Evolutionary conservation across 92 coral and sea anemone genomes (phyloP), one percentile per base, ranked within the genome.

Genomic region (Blastomussa wellsi): DNA sequence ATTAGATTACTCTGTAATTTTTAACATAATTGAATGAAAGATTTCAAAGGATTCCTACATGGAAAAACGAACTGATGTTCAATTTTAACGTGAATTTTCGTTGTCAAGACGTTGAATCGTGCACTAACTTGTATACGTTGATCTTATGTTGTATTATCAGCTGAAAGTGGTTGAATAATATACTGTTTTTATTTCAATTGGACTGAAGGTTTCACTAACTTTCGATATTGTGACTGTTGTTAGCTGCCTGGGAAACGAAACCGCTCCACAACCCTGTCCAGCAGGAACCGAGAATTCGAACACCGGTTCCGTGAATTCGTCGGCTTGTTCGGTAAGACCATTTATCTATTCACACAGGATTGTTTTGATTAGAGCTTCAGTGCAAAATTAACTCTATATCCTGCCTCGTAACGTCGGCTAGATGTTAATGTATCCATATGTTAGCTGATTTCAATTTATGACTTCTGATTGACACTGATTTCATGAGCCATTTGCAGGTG

Each of bases 221-320:
- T 19, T 19, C 48, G 24, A 74, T 83, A 74, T 83, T 74, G 19
- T 62, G 44, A 36, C 33, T 74, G 49, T 31, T 65, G 35, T 59
- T 74, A 97, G 99, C 78, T 97, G 99, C 84, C 90, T 82, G 53
- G 99, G 98, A 38, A 90, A 90, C 47, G 90, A 88, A 22, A 91
- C 91, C 35, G 92, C 99, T 1, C 93, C 98, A 0, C 76, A 88
- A 0, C 95, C 94, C 24, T 97, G 99, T 73, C 89, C 90, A 16
- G 88, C 86, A 20, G 95, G 95, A 55, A 92, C 98, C 31, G 92
- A 88, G 48, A 88, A 94, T 80, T 55, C 92, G 14, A 86, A 82
- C 49, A 77, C 95, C 57, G 95, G 98, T 5, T 89, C 95, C 33
- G 26, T 76, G 1, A 94, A 79, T 78, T 59, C 78, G 7, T 76